These are phyloP conservation scores for Agrotis exclamationis DNA, from an alignment of 2,888 invertebrate genomes.

Conservation along the genomic window DNA sequence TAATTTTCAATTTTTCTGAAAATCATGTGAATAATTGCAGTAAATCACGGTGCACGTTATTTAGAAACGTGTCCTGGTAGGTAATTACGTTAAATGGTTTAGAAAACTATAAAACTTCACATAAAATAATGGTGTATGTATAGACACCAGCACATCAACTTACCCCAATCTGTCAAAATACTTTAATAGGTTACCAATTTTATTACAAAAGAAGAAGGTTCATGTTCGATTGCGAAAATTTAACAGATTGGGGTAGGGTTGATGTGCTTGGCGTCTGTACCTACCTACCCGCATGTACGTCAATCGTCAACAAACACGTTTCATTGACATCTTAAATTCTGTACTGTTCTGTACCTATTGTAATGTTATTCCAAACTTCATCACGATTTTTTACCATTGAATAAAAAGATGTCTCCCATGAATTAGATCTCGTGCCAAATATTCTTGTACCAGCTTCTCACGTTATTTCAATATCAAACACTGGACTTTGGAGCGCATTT, in stretches of 20 bases:
- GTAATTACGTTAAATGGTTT: not conserved
- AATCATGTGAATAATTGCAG: conserved; percentile 9
- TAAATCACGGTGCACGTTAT: conserved; percentile 30
- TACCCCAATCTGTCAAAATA: not conserved
- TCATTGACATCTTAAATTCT: conserved; percentile 22
- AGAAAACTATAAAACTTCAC: conserved; percentile 12
- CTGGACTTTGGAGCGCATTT: conserved; percentile 68
- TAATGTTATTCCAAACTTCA: conserved; percentile 42
- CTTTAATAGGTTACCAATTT: no score
- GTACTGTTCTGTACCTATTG: conserved; percentile 20
- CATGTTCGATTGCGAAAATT: no score
- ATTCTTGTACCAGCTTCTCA: conserved; percentile 64
- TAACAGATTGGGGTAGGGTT: no score
- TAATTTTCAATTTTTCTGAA: conserved; percentile 24
- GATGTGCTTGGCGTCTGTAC: no score
- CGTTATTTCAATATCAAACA: conserved; percentile 71
- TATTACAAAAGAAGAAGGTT: no score
- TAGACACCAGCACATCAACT: no score
- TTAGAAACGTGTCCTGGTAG: conserved; percentile 1
- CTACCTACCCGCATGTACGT: not conserved
- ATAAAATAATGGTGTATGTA: not conserved
- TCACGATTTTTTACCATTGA: conserved; percentile 45
- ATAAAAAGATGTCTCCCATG: conserved; percentile 41
- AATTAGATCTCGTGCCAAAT: conserved; percentile 72
- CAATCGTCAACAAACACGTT: conserved; percentile 8